Evolutionary conservation across 2,888 invertebrate genomes (phyloP), one percentile per base, ranked within the genome.

Genomic region (Euproctis similis): DNA sequence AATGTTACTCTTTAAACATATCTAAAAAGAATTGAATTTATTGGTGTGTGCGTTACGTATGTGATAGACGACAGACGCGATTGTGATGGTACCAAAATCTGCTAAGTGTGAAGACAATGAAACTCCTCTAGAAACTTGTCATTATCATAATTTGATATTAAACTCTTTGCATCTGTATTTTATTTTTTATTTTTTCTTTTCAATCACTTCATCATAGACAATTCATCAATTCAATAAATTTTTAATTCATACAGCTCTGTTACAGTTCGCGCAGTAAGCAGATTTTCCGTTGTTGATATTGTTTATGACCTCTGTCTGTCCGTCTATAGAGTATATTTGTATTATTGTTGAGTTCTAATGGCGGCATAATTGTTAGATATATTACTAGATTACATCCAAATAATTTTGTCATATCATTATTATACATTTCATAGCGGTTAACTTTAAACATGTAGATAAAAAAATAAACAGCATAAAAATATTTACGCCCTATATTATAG

Each of bases 371-470:
- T 46, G 48, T 49, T 58, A 61, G 50, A 40, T 51, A 45, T 62
- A 4, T 4, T 14, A n/a, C 4, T 19, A 62, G 49, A 49, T 33
- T 49, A 65, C 62, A 60, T 59, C 45, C 47, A 62, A 60, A 66
- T 71, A 67, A 65, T 69, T 72, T 64, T 56, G 69, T 76, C 80
- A 81, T 82, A 81, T 82, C 81, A 76, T 76, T 72, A 57, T 50
- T 49, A 74, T 62, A 80, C 73, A 81, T 80, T 64, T 81, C 78
- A 77, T 82, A 81, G 78, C 65, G 64, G n/a, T n/a, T n/a, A n/a
- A n/a, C n/a, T 65, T 60, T 62, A 71, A 71, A 70, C 71, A 72
- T 74, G 52, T 76, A 72, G 66, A 53, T 54, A 54, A 67, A 70
- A 14, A n/a, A 69, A 69, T 53, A 73, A 70, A 71, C 63, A 36